Evolutionary conservation across 2,888 invertebrate genomes (phyloP), one percentile per base, ranked within the genome.

Genomic region (Quadriops clusia): DNA sequence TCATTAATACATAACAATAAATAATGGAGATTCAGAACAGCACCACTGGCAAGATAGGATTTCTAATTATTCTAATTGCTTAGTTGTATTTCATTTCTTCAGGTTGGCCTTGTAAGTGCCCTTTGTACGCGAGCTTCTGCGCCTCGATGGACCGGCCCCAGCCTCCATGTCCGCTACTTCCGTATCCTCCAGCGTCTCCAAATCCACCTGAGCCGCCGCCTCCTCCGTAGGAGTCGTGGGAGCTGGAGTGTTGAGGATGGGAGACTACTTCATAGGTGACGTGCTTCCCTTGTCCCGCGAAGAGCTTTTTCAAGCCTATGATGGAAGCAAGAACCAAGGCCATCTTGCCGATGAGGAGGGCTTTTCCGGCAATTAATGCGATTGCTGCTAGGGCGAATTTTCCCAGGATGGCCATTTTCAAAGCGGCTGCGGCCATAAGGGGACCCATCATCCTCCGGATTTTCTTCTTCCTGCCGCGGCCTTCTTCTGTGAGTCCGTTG

Each of bases 331-430:
- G 63, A 1, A 85, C 83, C 30, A 86, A 58, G 1, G 86, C 86
- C 43, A 86, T 60, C 53, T 86, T 86, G 40, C 84, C 82, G 27
- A 86, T 79, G 45, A 86, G 84, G 39, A 86, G 60, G 21, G 86
- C 86, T 58, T 87, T 87, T 43, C 85, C 86, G 22, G 86, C 85
- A 32, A 86, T 56, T 28, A 87, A 67, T 11, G 85, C 84, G 13
- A 87, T 58, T 4, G 83, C 84, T 33, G 85, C 86, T 36, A 85
- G 75, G 3, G 85, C 85, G 29, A 87, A 61, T 5, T 86, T 86
- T 20, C 86, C 74, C 54, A 86, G 63, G 47, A 83, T 82, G 29
- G 84, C 85, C 35, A 78, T 81, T 40, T 85, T 72, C 42, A 86
- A 67, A 36, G 86, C 63, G 4, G 86, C 84, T 48, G 86, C 76